phyloP scores from a whole-genome alignment of 2,797 vertebrate species.

The Hippocampus kuda region DNA sequence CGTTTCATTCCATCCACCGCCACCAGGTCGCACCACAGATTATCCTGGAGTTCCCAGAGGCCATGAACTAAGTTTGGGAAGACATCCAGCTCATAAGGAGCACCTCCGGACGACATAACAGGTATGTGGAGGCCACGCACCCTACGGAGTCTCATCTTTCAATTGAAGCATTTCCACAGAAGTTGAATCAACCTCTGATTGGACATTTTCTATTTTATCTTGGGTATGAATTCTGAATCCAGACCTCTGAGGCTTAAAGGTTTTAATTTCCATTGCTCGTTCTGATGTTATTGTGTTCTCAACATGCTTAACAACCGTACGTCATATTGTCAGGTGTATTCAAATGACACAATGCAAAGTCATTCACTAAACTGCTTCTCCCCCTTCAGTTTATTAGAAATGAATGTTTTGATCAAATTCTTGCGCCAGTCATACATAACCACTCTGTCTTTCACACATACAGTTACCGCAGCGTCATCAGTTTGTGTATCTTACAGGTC shows the following conservation, averaged over 20 bases:
- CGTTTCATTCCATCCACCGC: too few species aligned
- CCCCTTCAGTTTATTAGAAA: conserved; percentile 64
- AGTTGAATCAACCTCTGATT: too few species aligned
- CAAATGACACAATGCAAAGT: background rate
- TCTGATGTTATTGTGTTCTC: background rate
- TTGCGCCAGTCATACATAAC: conserved; percentile 8
- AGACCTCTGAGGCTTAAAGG: background rate
- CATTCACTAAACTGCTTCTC: background rate
- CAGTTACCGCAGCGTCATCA: conserved; percentile 31
- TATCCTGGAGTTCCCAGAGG: too few species aligned
- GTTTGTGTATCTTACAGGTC: conserved; percentile 47
- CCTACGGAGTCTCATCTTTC: too few species aligned
- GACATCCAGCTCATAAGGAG: too few species aligned
- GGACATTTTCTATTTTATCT: too few species aligned
- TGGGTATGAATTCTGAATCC: too few species aligned
- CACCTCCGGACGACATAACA: too few species aligned
- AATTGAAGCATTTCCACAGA: too few species aligned
- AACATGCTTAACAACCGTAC: background rate
- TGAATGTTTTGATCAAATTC: conserved; percentile 43
- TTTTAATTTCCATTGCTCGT: background rate
- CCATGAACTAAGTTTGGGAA: too few species aligned
- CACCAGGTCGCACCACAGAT: too few species aligned
- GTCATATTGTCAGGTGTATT: background rate
- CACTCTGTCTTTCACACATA: conserved; percentile 15
- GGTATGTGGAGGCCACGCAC: too few species aligned